Base-by-base conservation (phyloP, 2,888 invertebrate genomes). In the Sylvicola cinctus region DNA sequence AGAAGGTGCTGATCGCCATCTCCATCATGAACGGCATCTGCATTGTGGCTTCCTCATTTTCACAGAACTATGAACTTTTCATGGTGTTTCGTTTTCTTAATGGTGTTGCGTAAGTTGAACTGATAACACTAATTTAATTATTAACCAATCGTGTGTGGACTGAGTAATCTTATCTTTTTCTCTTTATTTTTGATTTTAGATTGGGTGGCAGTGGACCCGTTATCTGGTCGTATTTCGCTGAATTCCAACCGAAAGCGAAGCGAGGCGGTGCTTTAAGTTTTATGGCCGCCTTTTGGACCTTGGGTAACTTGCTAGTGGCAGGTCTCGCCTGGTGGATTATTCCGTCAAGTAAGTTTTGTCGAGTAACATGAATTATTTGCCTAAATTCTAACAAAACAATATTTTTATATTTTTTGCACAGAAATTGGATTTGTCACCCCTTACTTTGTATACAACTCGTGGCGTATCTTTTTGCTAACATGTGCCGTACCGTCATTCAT, bases 211-310 rank as follows among this genome's bases (percentile, higher is more conserved):
- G 80, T 49, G 79, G 88, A 53, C 90, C 90, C 38, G 87, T 90
- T 43, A 84, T 90, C 57, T 90, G 88, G 83, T 83, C 88, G 15
- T 90, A 90, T 60, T 90, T 85, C 58, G 84, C 85, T 39, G 90
- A 90, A 61, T 90, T 90, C 58, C 88, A 90, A 60, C 87, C 88
- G 37, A 85, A 83, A 60, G 68, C 76, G 44, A 83, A 80, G 52
- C 70, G 90, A 45, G 90, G 90, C 34, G 78, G 83, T 35, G 88
- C 88, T 87, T 63, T 90, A 45, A 85, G 85, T 46, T 81, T 84
- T 54, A 81, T 90, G 77, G 88, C 90, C 38, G 87, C 87, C 34
- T 90, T 88, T 59, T 90, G 90, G 90, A 90, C 90, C 37, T 70
- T 87, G 46, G 90, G 90, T 43, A 88, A 88, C 55, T 66, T 90